These are phyloP conservation scores for Drosophila longiperda DNA, from an alignment of 2,888 invertebrate species.

Conservation along the genomic window DNA sequence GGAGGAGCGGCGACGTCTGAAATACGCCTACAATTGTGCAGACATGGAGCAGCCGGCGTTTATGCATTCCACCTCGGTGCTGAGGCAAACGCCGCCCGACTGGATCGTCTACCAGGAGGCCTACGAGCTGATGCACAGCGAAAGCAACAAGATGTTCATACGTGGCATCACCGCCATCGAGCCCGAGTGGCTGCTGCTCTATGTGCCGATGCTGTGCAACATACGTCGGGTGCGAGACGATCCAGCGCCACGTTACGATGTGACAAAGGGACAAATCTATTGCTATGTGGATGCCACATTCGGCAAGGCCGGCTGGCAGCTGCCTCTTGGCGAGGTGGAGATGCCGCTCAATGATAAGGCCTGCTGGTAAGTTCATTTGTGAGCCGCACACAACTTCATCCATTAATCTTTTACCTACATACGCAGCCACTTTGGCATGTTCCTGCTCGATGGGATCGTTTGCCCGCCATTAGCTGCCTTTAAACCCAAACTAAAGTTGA, in stretches of 20 bases:
- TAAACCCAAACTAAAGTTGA: conserved; percentile 89
- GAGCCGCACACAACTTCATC: neutral
- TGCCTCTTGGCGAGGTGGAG: conserved; percentile 91
- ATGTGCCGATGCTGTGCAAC: conserved; percentile 91
- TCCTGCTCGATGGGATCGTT: conserved; percentile 93
- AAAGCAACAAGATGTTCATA: conserved; percentile 90
- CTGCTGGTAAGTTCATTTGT: conserved; percentile 78
- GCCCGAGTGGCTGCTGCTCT: conserved; percentile 95
- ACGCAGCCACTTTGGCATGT: conserved; percentile 93
- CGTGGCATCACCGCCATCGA: conserved; percentile 95
- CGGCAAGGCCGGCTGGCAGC: conserved; percentile 92
- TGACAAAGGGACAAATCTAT: conserved; percentile 89
- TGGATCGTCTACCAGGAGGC: conserved; percentile 97
- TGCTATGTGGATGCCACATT: conserved; percentile 93
- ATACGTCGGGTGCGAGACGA: conserved; percentile 87
- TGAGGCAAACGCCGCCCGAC: conserved; percentile 91
- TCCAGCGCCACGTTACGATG: conserved; percentile 90
- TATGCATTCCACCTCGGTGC: conserved; percentile 92
- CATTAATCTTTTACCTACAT: neutral
- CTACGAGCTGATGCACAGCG: conserved; percentile 89
- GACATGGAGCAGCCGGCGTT: conserved; percentile 96
- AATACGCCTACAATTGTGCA: conserved; percentile 92
- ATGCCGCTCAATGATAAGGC: conserved; percentile 90
- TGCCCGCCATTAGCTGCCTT: conserved; percentile 90
- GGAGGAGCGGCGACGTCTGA: conserved; percentile 90